Evolutionary conservation across 1,140 invertebrate species (phyloP), one percentile per base, ranked within the genome.

Genomic region (Drosophila seguyi): DNA sequence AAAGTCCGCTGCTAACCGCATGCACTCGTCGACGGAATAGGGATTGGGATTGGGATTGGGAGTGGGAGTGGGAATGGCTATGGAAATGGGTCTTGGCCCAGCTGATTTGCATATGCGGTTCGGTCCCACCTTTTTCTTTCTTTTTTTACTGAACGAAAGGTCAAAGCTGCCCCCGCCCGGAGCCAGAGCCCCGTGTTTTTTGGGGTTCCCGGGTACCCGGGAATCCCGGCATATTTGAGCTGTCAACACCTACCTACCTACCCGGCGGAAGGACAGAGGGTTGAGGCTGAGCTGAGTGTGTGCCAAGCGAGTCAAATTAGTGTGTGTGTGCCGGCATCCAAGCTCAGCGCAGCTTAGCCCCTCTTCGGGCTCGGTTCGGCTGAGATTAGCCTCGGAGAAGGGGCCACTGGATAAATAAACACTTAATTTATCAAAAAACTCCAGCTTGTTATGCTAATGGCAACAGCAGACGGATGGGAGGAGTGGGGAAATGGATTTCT

Each of bases 351-450:
- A 58, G 7, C 25, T 29, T 41, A 18, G 25, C 20, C 20, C 36
- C 36, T 66, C 29, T 42, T 50, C 25, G 47, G 50, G 50, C 27
- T 68, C 42, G 22, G 48, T 20, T 47, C 20, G 6, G 18, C 7
- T 18, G 20, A 72, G 80, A 81, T 81, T 81, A 67, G 73, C 63
- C 65, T 25, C 6, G 36, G 45, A 22, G 60, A 36, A 34, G 41
- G 63, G 58, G 59, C 42, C 72, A 14, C 13, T 90, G 82, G 81
- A 75, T 90, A 90, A 90, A 90, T 90, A 90, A 90, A 90, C 86
- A 90, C 86, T 90, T 90, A 86, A 90, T 90, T 90, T 90, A 90
- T 90, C 75, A 86, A 71, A 81, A 80, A 76, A 67, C 27, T 86
- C 67, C 57, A 68, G 82, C 86, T 81, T 86, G 86, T 86, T 90